Evolutionary conservation across 1,140 invertebrate species (phyloP).

Genomic region (Macrostomum lignano): DNA sequence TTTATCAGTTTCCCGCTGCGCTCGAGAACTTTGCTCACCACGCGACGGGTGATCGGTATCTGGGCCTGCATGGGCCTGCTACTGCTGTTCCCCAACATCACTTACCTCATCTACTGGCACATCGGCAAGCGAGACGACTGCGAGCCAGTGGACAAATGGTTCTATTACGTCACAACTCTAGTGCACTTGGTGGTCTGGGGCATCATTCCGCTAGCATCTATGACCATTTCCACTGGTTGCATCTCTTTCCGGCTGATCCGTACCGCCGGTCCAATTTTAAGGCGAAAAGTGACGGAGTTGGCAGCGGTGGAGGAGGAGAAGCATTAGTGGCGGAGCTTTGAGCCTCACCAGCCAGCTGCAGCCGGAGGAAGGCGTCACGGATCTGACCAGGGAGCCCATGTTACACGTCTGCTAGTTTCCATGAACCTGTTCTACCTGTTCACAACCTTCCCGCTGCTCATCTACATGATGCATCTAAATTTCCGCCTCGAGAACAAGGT

Average conservation of each 20-base stretch:
- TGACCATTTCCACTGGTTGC: background rate
- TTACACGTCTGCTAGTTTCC: background rate
- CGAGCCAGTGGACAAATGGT: background rate
- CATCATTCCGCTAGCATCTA: constrained; percentile 1
- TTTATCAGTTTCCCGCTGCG: background rate
- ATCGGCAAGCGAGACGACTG: constrained; percentile 1
- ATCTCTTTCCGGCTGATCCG: background rate
- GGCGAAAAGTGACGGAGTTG: background rate
- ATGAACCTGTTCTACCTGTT: constrained; percentile 1
- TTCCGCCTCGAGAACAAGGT: background rate
- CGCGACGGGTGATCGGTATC: background rate
- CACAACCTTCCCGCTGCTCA: background rate
- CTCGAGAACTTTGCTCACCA: constrained; percentile 2
- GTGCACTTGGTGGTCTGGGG: constrained; percentile 4
- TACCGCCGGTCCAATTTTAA: background rate
- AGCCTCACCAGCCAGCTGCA: background rate
- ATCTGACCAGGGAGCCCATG: background rate
- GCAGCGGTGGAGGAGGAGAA: background rate
- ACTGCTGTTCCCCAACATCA: background rate
- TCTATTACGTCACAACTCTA: background rate
- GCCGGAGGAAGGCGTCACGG: background rate
- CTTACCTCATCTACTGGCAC: constrained; percentile 1
- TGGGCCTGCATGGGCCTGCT: background rate
- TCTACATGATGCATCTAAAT: constrained; percentile 2
- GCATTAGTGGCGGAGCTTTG: background rate